Base-by-base conservation (phyloP, 2,888 invertebrate species). In the Heliconius ethilla region DNA sequence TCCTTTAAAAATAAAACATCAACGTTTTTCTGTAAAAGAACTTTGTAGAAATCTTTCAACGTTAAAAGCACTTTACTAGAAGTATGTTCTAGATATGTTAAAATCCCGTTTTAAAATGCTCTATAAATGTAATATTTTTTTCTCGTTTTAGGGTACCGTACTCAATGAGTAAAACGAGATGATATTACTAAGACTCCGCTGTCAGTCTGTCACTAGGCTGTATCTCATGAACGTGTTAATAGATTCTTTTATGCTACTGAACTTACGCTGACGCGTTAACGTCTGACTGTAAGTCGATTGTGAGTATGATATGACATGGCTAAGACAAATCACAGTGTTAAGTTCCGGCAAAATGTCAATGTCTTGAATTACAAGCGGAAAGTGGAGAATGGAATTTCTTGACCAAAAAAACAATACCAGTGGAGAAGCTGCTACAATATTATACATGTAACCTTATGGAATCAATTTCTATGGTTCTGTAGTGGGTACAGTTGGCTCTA, bases 1-100 rank as follows among this genome's bases (percentile, higher is more conserved):
- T 63, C 37, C 74, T 63, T 74, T 40, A 62, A 74, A 74, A 65
- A 27, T 45, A 74, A 65, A 62, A 65, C 63, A 63, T 63, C 18
- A 63, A 62, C 59, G 27, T 37, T 74, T 69, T 65, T 27, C 74
- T 27, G 74, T 62, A 40, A 74, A 45, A 72, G 70, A 72, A 74
- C 72, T 45, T 40, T 74, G 40, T 74, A 74, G 72, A 72, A 65
- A 76, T 76, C 29, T 63, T 73, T 59, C 73, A 77, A 45, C 40
- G 74, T 55, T 77, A 62, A 74, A 74, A 77, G 66, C 67, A 45
- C 72, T 65, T 70, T 70, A 37, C 65, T 76, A 62, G 6, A 59
- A 74, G 62, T 62, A 33, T 74, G 55, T 59, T 73, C 67, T 59
- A 45, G 59, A 77, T 67, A 65, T 74, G 67, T 72, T 77, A 66